These are phyloP conservation scores for Malacosoma neustria DNA, from an alignment of 2,888 invertebrate species.

Conservation along the genomic window DNA sequence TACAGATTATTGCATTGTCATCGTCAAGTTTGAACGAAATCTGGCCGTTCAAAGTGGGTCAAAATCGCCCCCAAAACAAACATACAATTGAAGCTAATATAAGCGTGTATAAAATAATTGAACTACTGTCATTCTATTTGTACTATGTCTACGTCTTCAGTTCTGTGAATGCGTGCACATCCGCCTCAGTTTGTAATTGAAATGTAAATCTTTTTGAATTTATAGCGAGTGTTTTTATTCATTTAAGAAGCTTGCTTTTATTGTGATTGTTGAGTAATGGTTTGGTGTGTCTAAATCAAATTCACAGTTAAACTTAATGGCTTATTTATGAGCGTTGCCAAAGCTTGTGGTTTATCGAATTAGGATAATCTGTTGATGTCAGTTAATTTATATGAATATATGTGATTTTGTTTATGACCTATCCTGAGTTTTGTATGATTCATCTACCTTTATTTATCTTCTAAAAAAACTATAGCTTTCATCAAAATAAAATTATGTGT, in stretches of 20 bases:
- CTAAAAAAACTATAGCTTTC: too few relatives aligned
- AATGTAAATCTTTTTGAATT: constrained; percentile 19
- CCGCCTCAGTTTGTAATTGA: constrained; percentile 13
- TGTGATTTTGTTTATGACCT: constrained; percentile 12
- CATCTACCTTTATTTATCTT: constrained; percentile 8
- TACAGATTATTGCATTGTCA: too few relatives aligned
- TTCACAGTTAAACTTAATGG: neutral
- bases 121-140: too few relatives aligned
- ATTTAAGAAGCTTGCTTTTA: constrained; percentile 11
- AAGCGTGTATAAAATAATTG: too few relatives aligned
- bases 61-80: too few relatives aligned
- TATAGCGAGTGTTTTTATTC: constrained; percentile 12
- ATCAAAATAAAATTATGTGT: too few relatives aligned
- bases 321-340: neutral
- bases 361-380: neutral
- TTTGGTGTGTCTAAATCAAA: neutral
- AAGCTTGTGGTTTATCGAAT: neutral
- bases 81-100: too few relatives aligned
- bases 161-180: constrained; percentile 2
- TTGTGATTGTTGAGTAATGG: constrained; percentile 6
- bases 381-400: constrained; percentile 12
- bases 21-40: too few relatives aligned
- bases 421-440: too few relatives aligned
- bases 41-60: too few relatives aligned
- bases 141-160: neutral